Evolutionary conservation across 2,113 vertebrate species (phyloP).

Genomic region (Talpa occidentalis): DNA sequence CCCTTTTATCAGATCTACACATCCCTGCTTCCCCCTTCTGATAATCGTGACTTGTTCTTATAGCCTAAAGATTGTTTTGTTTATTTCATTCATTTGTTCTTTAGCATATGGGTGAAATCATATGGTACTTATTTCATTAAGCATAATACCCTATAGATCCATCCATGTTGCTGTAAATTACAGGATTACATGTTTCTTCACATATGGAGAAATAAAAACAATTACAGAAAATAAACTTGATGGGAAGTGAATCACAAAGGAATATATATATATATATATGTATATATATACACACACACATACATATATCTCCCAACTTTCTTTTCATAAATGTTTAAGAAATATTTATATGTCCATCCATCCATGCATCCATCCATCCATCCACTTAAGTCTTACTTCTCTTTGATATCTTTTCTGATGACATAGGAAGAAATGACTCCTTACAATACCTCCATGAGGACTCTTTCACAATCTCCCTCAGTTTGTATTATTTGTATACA

Average conservation of each 20-base stretch:
- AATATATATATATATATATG: too few relatives aligned
- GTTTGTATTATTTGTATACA: background rate
- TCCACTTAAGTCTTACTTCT: background rate
- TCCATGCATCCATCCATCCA: too few relatives aligned
- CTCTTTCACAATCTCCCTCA: background rate
- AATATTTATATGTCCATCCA: too few relatives aligned
- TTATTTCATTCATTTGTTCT: background rate
- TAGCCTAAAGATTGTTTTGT: background rate
- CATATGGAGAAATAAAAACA: background rate
- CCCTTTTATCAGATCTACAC: too few relatives aligned
- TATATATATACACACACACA: too few relatives aligned
- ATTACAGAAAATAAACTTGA: slow-evolving; percentile 25
- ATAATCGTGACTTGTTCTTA: background rate
- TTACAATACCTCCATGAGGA: background rate
- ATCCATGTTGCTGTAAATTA: background rate
- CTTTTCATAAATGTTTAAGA: too few relatives aligned
- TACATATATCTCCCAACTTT: too few relatives aligned
- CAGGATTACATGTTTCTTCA: background rate
- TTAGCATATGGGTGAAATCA: background rate
- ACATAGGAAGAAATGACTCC: background rate
- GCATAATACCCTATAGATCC: background rate
- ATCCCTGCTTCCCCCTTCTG: too few relatives aligned
- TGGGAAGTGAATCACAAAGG: background rate
- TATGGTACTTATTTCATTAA: background rate
- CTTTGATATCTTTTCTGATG: background rate